phyloP scores from a whole-genome alignment of 2,113 vertebrate species.

The Oreochromis spilurus region DNA sequence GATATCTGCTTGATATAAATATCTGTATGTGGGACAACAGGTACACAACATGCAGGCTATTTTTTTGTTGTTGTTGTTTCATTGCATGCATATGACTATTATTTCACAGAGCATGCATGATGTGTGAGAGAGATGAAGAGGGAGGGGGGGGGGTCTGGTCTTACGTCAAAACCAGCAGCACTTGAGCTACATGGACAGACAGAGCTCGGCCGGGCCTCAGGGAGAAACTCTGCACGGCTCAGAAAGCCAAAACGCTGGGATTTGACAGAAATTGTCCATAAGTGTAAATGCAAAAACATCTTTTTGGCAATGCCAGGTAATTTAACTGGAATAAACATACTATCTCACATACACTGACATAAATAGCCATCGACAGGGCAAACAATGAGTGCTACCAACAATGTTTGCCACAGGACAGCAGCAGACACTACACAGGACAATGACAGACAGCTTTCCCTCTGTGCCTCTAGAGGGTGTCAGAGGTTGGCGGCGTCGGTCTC shows the following conservation, averaged over 20 bases:
- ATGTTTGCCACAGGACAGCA: constrained; percentile 1
- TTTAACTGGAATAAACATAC: neutral
- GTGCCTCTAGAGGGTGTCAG: neutral
- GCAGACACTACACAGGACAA: neutral
- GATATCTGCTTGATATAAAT: neutral
- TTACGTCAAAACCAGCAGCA: constrained; percentile 37
- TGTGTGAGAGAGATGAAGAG: neutral
- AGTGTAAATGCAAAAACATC: neutral
- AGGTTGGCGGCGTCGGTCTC: constrained; percentile 54
- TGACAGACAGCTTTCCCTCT: neutral
- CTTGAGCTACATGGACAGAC: constrained; percentile 24
- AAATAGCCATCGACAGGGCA: neutral
- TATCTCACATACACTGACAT: neutral
- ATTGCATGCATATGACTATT: constrained; percentile 28
- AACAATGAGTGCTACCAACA: neutral
- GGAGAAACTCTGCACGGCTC: constrained; percentile 15
- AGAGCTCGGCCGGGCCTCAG: constrained; percentile 2
- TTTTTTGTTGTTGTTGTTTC: neutral
- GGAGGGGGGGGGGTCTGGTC: constrained; percentile 11
- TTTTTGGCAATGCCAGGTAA: neutral
- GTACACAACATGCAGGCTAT: neutral
- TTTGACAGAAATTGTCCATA: neutral
- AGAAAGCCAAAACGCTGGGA: constrained; percentile 7
- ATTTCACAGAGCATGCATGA: constrained; percentile 37
- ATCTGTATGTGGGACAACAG: neutral